Conservation (phyloP, 2,888 invertebrate species). For the Acrobasis suavella region DNA sequence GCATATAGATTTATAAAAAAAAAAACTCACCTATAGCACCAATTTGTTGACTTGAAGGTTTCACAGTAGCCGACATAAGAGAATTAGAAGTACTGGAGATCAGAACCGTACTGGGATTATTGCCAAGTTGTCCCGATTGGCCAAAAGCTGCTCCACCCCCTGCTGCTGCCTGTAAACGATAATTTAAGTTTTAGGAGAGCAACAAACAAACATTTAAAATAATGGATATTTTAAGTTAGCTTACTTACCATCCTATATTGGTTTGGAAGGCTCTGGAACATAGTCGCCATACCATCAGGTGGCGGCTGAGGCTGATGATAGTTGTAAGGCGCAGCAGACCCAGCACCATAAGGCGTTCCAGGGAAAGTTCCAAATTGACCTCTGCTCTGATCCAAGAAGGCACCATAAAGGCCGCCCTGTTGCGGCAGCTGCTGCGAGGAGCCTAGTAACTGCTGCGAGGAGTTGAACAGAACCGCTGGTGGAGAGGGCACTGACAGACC, state of each 20-base stretch:
- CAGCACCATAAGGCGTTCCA: slow-evolving; percentile 85
- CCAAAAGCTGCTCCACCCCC: slow-evolving; percentile 87
- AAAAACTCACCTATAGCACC: slow-evolving; percentile 91
- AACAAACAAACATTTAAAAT: background rate
- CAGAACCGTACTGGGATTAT: slow-evolving; percentile 93
- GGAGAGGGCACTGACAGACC: slow-evolving; percentile 93
- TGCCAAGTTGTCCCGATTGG: slow-evolving; percentile 90
- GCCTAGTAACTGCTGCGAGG: slow-evolving; percentile 84
- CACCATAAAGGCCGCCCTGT: slow-evolving; percentile 90
- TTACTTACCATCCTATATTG: slow-evolving; percentile 74
- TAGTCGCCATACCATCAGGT: slow-evolving; percentile 51
- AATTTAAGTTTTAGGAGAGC: slow-evolving; percentile 2
- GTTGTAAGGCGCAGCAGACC: slow-evolving; percentile 87
- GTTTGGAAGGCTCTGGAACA: slow-evolving; percentile 76
- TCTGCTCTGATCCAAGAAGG: slow-evolving; percentile 90
- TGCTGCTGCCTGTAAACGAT: slow-evolving; percentile 71
- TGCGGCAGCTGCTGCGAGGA: slow-evolving; percentile 84
- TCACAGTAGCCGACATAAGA: slow-evolving; percentile 93
- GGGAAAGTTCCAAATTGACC: slow-evolving; percentile 92
- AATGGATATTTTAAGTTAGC: background rate
- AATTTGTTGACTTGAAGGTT: slow-evolving; percentile 90
- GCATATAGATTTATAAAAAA: too few relatives aligned
- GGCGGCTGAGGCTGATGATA: slow-evolving; percentile 85
- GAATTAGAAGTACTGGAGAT: slow-evolving; percentile 94
- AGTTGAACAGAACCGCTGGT: slow-evolving; percentile 91